These are phyloP conservation scores for Mycalesis mineus DNA, from an alignment of 2,888 invertebrate genomes.

Conservation along the genomic window DNA sequence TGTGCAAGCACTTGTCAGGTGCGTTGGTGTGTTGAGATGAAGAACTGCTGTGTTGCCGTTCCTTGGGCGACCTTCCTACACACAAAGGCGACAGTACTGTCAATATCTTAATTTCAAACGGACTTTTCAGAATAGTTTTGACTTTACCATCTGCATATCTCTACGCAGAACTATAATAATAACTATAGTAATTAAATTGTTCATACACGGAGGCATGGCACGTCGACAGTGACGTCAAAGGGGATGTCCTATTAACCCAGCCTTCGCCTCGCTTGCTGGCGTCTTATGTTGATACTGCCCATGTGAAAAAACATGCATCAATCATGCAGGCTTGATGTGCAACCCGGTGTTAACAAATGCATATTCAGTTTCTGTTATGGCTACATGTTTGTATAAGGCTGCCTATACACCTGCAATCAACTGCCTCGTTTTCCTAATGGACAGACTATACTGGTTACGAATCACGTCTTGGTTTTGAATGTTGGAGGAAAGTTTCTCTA, in stretches of 20 bases:
- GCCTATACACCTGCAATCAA: no score
- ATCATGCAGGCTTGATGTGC: conserved; percentile 27
- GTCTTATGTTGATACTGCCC: conserved; percentile 23
- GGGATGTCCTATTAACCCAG: conserved; percentile 38
- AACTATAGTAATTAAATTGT: conserved; percentile 10
- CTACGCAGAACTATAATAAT: neutral
- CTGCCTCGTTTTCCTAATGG: no score
- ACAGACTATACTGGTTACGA: no score
- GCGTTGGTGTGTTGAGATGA: no score
- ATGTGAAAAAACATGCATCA: conserved; percentile 33
- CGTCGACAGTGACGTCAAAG: conserved; percentile 37
- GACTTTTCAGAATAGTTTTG: no score
- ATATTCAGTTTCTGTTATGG: neutral
- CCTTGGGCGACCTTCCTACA: no score
- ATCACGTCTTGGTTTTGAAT: no score
- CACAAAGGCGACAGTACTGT: no score
- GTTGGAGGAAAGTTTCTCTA: no score
- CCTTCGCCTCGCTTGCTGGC: conserved; percentile 27
- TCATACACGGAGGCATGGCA: conserved; percentile 24
- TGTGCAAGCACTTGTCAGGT: no score
- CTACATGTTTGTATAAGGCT: neutral
- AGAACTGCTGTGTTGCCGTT: no score
- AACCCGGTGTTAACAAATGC: conserved; percentile 1
- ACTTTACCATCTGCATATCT: neutral
- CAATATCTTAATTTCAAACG: no score